Evolutionary conservation across 2,888 invertebrate species (phyloP).

Genomic region (Parasteatoda lunata): DNA sequence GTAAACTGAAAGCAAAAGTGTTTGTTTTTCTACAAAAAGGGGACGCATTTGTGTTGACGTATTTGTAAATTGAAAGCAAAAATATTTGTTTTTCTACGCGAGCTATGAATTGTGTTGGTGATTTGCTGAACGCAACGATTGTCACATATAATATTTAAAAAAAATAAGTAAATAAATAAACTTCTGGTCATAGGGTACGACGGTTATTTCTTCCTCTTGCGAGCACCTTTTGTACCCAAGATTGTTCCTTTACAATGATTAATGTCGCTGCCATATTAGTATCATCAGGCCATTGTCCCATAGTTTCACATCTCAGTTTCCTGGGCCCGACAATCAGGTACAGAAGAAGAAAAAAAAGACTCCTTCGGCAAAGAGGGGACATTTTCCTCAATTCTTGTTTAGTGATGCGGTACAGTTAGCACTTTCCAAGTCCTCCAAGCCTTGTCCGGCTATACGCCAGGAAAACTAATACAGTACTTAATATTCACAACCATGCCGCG

Average conservation of each 20-base stretch:
- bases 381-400: constrained; percentile 50
- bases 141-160: too few relatives aligned
- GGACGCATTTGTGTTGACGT: too few relatives aligned
- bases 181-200: constrained; percentile 55
- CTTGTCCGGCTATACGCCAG: constrained; percentile 8
- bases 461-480: constrained; percentile 22
- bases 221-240: neutral
- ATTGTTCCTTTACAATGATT: neutral
- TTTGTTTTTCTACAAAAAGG: too few relatives aligned
- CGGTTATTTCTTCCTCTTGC: constrained; percentile 5
- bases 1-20: too few relatives aligned
- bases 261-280: neutral
- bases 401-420: constrained; percentile 54
- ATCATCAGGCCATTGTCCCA: constrained; percentile 50
- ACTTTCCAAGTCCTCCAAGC: constrained; percentile 6
- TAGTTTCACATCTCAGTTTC: too few relatives aligned
- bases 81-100: too few relatives aligned
- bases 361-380: constrained; percentile 10
- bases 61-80: too few relatives aligned
- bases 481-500: constrained; percentile 28
- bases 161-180: neutral
- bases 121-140: too few relatives aligned
- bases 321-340: neutral
- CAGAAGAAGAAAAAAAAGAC: neutral
- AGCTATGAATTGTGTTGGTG: too few relatives aligned